A percentile compares a stretch with the other conserved stretches of the same genome.
These are phyloP conservation scores for Argopecten irradians DNA, from an alignment of 1,140 invertebrate genomes.

Conservation along the genomic window DNA sequence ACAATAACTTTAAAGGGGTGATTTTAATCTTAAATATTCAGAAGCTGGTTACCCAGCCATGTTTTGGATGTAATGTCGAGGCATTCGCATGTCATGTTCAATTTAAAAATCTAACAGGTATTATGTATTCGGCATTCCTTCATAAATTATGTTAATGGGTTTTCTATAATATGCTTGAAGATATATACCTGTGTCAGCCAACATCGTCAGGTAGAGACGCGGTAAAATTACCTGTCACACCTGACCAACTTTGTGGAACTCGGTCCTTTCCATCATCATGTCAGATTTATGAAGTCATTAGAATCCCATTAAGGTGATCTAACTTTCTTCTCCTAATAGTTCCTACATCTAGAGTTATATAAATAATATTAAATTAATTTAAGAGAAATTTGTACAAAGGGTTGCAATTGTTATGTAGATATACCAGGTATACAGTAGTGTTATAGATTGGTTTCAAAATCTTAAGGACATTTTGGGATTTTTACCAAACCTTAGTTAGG, in stretches of 20 bases:
- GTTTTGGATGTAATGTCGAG: background rate
- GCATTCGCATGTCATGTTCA: background rate
- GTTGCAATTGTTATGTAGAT: too few species aligned
- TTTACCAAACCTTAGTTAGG: too few species aligned
- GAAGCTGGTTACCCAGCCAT: background rate
- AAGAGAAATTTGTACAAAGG: too few species aligned
- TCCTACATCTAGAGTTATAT: background rate
- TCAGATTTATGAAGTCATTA: constrained; percentile 23
- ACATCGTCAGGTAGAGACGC: background rate
- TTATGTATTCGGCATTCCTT: background rate
- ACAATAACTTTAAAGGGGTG: background rate
- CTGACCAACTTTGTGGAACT: background rate
- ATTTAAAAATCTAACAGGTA: background rate
- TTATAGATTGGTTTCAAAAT: too few species aligned
- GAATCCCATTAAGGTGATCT: background rate
- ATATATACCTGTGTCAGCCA: background rate
- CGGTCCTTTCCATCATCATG: background rate
- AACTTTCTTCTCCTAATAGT: background rate
- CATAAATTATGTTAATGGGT: constrained; percentile 18
- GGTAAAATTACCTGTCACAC: background rate
- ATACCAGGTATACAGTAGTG: too few species aligned
- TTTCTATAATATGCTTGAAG: too few species aligned
- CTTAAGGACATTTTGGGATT: too few species aligned
- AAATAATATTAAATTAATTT: background rate
- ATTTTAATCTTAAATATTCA: background rate